Evolutionary conservation across 2,888 invertebrate genomes (phyloP).

Genomic region (Chesias legatella): DNA sequence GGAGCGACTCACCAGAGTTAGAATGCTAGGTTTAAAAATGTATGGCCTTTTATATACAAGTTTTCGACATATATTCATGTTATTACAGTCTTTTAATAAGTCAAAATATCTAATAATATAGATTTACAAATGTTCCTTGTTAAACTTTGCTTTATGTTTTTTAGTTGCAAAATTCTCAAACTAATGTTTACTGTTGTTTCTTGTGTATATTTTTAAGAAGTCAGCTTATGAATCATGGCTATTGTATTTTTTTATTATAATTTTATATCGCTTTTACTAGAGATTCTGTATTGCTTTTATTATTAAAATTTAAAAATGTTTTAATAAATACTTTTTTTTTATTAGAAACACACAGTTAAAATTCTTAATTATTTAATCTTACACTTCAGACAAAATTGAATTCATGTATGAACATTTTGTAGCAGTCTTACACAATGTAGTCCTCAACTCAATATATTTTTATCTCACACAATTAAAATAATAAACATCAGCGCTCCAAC

Average conservation of each 20-base stretch:
- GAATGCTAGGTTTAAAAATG: not conserved
- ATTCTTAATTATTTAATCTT: conserved; percentile 26
- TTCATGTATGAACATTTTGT: conserved; percentile 21
- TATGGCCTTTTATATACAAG: too few relatives aligned
- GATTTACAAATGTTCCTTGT: not conserved
- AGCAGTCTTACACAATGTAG: conserved; percentile 47
- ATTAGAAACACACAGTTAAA: conserved; percentile 9
- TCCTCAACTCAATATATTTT: conserved; percentile 22
- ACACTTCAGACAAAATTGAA: conserved; percentile 38
- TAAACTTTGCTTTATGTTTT: not conserved
- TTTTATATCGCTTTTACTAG: conserved; percentile 24
- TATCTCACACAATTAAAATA: conserved; percentile 22
- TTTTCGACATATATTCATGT: too few relatives aligned
- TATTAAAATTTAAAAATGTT: conserved; percentile 22
- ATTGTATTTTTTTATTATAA: conserved; percentile 20
- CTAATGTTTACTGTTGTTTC: too few relatives aligned
- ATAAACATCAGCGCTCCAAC: conserved; percentile 63
- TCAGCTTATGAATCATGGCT: conserved; percentile 25
- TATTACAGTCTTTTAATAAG: too few relatives aligned
- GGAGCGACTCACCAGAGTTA: too few relatives aligned
- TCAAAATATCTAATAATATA: not conserved
- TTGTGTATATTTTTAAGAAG: not conserved
- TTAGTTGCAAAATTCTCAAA: not conserved
- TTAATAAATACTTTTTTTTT: conserved; percentile 13
- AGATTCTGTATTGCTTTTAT: too few relatives aligned